Evolutionary conservation across 2,113 vertebrate species (phyloP).

Genomic region (Alectura lathami): DNA sequence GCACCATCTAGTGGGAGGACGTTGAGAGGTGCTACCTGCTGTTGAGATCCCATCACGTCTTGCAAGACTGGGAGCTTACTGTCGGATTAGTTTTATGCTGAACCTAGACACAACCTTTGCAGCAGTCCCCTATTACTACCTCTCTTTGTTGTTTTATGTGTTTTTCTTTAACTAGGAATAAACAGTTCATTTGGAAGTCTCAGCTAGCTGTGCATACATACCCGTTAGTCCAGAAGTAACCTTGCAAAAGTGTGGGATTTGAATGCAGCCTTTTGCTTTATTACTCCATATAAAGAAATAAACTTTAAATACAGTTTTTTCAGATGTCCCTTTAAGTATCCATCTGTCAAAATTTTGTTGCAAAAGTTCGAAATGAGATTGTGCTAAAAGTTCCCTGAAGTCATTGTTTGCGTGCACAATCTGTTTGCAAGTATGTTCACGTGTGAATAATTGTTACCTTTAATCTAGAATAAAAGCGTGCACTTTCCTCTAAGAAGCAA

Average conservation of each 20-base stretch:
- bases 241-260: neutral
- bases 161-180: neutral
- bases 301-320: neutral
- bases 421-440: neutral
- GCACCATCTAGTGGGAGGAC: neutral
- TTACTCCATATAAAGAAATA: neutral
- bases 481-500: slow-evolving; percentile 96
- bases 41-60: neutral
- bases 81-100: neutral
- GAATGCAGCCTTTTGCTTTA: neutral
- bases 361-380: neutral
- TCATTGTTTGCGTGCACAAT: fast-evolving
- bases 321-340: neutral
- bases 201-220: neutral
- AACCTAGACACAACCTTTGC: neutral
- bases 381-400: neutral
- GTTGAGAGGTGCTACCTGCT: fast-evolving
- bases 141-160: neutral
- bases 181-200: neutral
- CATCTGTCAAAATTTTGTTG: neutral
- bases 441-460: neutral
- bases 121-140: neutral
- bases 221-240: neutral
- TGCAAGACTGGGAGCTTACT: neutral
- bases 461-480: slow-evolving; percentile 91